phyloP scores from a whole-genome alignment of 2,888 invertebrate species.

The Zygogramma bicolorata region DNA sequence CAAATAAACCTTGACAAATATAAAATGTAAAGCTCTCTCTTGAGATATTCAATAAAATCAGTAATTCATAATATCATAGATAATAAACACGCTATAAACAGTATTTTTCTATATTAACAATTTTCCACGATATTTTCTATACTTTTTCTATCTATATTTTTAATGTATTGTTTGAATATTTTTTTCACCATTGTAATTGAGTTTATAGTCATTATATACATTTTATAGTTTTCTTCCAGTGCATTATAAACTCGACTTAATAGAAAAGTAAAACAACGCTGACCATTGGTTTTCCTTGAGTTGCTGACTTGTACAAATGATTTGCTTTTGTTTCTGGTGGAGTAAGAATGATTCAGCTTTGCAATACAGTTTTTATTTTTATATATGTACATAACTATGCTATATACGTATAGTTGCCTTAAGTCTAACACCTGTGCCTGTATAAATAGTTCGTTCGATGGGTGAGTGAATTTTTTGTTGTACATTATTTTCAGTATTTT shows the following conservation, averaged over 20 bases:
- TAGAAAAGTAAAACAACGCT: not conserved
- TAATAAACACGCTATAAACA: not conserved
- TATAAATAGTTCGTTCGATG: not conserved
- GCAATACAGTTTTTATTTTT: not conserved
- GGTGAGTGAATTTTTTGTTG: constrained; percentile 6
- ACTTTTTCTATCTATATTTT: not conserved
- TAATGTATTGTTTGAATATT: not conserved
- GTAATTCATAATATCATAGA: not conserved
- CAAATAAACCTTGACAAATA: too few species aligned
- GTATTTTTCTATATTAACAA: not conserved
- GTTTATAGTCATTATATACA: not conserved
- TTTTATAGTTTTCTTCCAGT: not conserved
- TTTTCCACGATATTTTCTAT: not conserved
- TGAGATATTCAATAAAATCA: not conserved
- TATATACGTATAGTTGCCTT: not conserved
- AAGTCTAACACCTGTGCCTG: not conserved
- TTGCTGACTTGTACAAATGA: not conserved
- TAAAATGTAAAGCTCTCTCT: not conserved
- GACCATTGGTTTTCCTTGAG: constrained; percentile 3
- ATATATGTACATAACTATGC: not conserved
- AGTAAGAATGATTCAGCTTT: too few species aligned
- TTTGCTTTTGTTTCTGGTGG: too few species aligned
- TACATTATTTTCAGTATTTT: constrained; percentile 5
- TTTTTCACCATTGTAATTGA: not conserved
- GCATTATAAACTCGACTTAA: not conserved